phyloP scores from a whole-genome alignment of 23 tunicate genomes.

The Botrylloides violaceus region DNA sequence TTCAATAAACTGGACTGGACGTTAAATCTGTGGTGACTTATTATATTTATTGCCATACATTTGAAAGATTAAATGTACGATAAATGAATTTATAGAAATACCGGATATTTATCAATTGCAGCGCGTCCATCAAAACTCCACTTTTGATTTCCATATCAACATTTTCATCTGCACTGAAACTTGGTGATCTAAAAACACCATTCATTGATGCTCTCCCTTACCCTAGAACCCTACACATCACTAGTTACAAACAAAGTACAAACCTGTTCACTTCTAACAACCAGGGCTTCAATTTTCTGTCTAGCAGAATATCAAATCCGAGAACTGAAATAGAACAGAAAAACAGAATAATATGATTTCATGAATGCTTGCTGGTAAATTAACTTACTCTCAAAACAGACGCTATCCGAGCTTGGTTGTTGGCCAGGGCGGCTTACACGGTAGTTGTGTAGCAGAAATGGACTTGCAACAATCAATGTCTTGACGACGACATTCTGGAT shows the following conservation, averaged over 20 bases:
- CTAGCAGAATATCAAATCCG: constrained; percentile 74
- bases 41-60: too few species aligned
- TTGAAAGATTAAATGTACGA: too few species aligned
- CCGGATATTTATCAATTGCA: constrained; percentile 60
- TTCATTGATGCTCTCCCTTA: too few species aligned
- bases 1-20: too few species aligned
- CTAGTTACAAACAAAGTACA: neutral
- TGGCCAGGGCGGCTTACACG: constrained; percentile 76
- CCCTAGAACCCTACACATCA: too few species aligned
- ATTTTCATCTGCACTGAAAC: constrained; percentile 85
- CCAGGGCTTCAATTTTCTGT: constrained; percentile 80
- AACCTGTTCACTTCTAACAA: constrained; percentile 83
- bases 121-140: constrained; percentile 69
- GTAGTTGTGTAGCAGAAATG: constrained; percentile 62
- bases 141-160: constrained; percentile 77
- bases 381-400: constrained; percentile 81
- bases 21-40: too few species aligned
- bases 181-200: too few species aligned
- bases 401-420: constrained; percentile 57
- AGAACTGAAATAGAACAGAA: constrained; percentile 36
- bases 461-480: constrained; percentile 72
- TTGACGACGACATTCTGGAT: constrained; percentile 71
- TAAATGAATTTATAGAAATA: neutral
- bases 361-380: too few species aligned
- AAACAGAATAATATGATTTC: too few species aligned